Base-by-base conservation (phyloP, 2,888 invertebrate genomes). In the Helleia helle region DNA sequence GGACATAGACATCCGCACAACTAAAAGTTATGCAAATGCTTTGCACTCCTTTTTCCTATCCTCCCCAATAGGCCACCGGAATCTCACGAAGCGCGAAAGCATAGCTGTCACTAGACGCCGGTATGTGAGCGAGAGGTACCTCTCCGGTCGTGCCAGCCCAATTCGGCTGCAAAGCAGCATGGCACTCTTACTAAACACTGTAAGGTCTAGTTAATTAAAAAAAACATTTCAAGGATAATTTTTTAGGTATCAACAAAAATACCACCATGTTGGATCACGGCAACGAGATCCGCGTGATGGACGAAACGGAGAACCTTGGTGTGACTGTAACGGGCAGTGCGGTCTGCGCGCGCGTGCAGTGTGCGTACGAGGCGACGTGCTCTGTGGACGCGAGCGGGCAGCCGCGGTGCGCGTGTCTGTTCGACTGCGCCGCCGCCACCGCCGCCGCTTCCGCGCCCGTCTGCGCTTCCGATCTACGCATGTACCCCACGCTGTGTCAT, bases 361-460 rank as follows among this genome's bases (percentile, higher is more conserved):
- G 96, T 69, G 92, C 93, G 49, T 94, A 90, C 65, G 94, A 94
- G 46, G 95, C 94, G 5, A 91, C 91, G 1, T 96, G 96, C 73
- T 93, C 93, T 45, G 87, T 92, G 25, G 93, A 92, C 38, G 88
- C 89, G 1, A 91, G 91, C 59, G 81, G 80, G 6, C 80, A 80
- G 48, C 81, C 81, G 11, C 86, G 89, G 49, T 94, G 94, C 65
- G 89, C 90, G 25, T 94, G 94, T 65, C 87, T 90, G 47, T 93
- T 94, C 67, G 92, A 93, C 71, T 95, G 94, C 69, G 89, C 89
- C 11, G 75, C 86, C 9, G 81, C 79, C 0, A 85, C 88, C 0
- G 79, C 81, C 0, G 69, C 73, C 0, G 76, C 80, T 15, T 80
- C 86, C 8, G 77, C 83, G 3, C 90, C 92, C 0, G 93, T 95